These are phyloP conservation scores for Salmo trutta DNA, from an alignment of 2,797 vertebrate species.

Conservation along the genomic window DNA sequence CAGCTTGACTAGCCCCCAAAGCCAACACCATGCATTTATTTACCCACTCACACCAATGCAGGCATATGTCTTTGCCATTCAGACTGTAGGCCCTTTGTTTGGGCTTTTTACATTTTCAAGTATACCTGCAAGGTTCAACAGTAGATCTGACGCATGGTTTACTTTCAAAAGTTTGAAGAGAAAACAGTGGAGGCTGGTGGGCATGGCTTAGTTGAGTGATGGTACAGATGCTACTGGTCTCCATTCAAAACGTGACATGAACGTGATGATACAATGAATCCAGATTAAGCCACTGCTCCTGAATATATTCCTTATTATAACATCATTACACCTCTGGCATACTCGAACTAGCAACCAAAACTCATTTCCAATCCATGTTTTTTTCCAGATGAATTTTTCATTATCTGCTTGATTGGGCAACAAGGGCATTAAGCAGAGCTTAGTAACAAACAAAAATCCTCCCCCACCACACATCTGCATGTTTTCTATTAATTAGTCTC, in stretches of 20 bases:
- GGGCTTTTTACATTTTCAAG: slow-evolving; percentile 8
- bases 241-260: too few relatives aligned
- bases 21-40: slow-evolving; percentile 24
- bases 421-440: slow-evolving; percentile 51
- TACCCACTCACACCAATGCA: slow-evolving; percentile 36
- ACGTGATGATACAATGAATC: too few relatives aligned
- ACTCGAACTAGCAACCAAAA: background rate
- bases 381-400: slow-evolving; percentile 50
- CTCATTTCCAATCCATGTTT: slow-evolving; percentile 1
- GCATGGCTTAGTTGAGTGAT: background rate
- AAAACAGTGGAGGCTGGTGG: background rate
- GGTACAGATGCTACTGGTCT: background rate
- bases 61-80: slow-evolving; percentile 52
- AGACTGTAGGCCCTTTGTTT: slow-evolving; percentile 2
- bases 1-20: slow-evolving; percentile 49
- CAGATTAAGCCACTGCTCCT: too few relatives aligned
- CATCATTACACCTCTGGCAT: slow-evolving; percentile 19
- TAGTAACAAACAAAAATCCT: slow-evolving; percentile 61
- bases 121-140: slow-evolving; percentile 28
- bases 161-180: background rate
- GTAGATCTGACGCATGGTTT: background rate
- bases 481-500: slow-evolving; percentile 76
- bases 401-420: slow-evolving; percentile 68
- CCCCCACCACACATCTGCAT: slow-evolving; percentile 72
- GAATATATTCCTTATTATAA: slow-evolving; percentile 4